These are phyloP conservation scores for Danio albolineatus DNA, from an alignment of 2,797 vertebrate species.

Conservation along the genomic window DNA sequence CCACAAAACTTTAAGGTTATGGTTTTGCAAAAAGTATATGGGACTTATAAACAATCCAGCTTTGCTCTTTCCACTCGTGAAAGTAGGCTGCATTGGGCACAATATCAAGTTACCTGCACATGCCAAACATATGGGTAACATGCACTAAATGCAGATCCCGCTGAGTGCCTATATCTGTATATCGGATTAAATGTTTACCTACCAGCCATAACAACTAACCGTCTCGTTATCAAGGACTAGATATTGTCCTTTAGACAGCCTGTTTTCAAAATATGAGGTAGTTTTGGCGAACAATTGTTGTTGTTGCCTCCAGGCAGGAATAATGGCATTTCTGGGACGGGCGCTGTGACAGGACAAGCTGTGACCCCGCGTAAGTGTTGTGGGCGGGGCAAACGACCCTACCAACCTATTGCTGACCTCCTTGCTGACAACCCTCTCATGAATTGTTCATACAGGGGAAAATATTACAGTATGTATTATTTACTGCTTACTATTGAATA, in stretches of 20 bases:
- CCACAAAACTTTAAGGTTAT: neutral
- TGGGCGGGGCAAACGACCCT: neutral
- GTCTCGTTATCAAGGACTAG: neutral
- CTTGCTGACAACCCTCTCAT: neutral
- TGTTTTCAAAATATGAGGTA: neutral
- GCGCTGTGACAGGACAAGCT: neutral
- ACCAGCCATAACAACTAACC: slow-evolving; percentile 54
- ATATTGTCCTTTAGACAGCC: neutral
- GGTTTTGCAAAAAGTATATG: neutral
- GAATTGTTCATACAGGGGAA: neutral
- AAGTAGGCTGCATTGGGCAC: neutral
- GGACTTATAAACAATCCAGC: no score
- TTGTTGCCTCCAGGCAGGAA: neutral
- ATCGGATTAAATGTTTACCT: slow-evolving; percentile 39
- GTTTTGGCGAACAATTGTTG: neutral
- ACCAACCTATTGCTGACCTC: slow-evolving; percentile 6
- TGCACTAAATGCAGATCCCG: neutral
- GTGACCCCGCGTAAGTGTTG: neutral
- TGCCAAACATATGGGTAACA: neutral
- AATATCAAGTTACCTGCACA: slow-evolving; percentile 1
- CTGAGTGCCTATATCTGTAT: neutral
- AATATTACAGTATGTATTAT: neutral
- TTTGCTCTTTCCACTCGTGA: neutral
- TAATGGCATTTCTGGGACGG: slow-evolving; percentile 11
- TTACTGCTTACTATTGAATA: neutral